A percentile compares a stretch with the other conserved stretches of the same genome.
Conservation (phyloP, 2,113 vertebrate species). For the Ciconia maguari region DNA sequence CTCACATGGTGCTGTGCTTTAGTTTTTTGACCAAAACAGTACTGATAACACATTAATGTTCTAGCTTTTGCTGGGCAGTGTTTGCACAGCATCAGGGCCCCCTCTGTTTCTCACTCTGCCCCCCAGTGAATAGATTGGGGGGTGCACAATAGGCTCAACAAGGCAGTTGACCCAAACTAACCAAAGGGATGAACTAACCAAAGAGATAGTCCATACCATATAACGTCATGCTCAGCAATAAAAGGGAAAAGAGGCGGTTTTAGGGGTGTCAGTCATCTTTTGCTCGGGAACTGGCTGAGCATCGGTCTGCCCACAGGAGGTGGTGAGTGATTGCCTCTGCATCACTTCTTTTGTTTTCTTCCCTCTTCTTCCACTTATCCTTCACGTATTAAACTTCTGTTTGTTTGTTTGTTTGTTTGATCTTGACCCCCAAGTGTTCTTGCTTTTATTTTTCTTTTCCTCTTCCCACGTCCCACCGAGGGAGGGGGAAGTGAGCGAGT, state of each 20-base stretch:
- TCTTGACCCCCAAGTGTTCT: not conserved
- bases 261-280: not conserved
- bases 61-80: not conserved
- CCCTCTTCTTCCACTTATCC: not conserved
- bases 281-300: not conserved
- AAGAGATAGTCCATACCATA: not conserved
- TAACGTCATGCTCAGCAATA: not conserved
- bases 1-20: not conserved
- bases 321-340: not conserved
- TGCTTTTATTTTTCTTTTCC: not conserved
- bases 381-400: not conserved
- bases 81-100: not conserved
- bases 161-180: not conserved
- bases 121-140: rapidly evolving
- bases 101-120: not conserved
- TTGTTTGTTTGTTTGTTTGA: not conserved
- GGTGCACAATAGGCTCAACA: rapidly evolving
- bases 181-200: not conserved
- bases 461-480: not conserved
- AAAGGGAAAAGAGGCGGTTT: not conserved
- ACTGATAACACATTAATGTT: not conserved
- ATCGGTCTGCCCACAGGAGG: not conserved
- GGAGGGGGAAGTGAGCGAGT: not conserved
- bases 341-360: not conserved
- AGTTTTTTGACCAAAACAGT: not conserved